Evolutionary conservation across 2,113 vertebrate genomes (phyloP), one percentile per base, ranked within the genome.

Genomic region (Phoxinus phoxinus): DNA sequence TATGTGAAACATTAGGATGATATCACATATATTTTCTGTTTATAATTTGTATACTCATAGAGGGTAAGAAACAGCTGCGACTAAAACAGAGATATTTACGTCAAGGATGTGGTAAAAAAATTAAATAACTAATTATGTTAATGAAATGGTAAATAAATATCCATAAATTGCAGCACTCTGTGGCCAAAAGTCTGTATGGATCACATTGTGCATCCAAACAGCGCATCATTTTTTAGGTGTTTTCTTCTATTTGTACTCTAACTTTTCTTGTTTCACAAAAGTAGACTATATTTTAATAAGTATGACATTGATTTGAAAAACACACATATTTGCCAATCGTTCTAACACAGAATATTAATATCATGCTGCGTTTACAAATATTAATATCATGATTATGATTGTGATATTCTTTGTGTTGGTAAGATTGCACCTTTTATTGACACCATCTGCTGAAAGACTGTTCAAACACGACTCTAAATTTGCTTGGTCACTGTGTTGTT

Each of bases 401-500:
- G 56, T 59, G 35, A 80, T 44, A 11, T 19, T 25, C 58, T 19
- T 59, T 81, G 67, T 37, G 15, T 71, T 71, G 65, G 30, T 56
- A 7, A 56, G 51, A 56, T 56, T 56, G 8, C 2, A n/a, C 73
- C 73, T 75, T 75, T 51, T 25, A 15, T 51, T 77, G 15, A 25
- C 48, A 77, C 51, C 83, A 79, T 59, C 46, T 77, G 76, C 81
- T 86, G 86, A 82, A 89, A 77, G 88, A 89, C 88, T 89, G 88
- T 89, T 89, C 56, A 78, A 82, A 75, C 76, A 19, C 58, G 59
- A 85, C 80, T 65, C 21, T 77, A 82, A 86, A 81, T 84, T 80
- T 30, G 87, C 84, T 88, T 6, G 37, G 86, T 86, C 85, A 86
- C 88, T 86, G 88, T 88, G 65, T 88, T 48, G 58, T 75, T 63